phyloP scores from a whole-genome alignment of 2,113 vertebrate genomes.

The Phaethon lepturus region DNA sequence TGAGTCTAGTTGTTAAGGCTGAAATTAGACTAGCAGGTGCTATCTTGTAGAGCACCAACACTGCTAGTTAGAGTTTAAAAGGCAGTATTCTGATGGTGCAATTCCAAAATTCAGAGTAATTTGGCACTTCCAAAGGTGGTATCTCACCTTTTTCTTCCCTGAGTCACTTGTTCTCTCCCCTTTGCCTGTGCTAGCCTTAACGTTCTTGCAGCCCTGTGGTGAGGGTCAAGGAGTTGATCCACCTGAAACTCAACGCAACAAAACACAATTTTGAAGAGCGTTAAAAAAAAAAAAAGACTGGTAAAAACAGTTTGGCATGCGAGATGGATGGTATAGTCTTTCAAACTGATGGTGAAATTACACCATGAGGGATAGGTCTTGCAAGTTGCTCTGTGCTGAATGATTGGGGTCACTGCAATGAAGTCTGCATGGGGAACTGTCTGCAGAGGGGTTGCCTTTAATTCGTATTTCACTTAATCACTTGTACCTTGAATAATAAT shows the following conservation, averaged over 20 bases:
- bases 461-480: conserved; percentile 13
- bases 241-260: background rate
- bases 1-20: background rate
- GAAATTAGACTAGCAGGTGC: background rate
- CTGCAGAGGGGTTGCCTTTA: background rate
- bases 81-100: background rate
- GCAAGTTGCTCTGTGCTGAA: background rate
- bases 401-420: background rate
- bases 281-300: background rate
- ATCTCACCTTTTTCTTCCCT: background rate
- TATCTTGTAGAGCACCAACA: background rate
- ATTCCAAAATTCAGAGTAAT: background rate
- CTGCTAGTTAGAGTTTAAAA: background rate
- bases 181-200: background rate
- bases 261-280: background rate
- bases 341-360: background rate
- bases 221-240: background rate
- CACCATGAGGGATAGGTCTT: background rate
- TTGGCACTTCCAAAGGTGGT: background rate
- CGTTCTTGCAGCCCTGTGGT: background rate
- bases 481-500: conserved; percentile 7
- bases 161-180: background rate
- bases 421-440: background rate
- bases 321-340: background rate
- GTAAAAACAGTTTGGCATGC: background rate